Base-by-base conservation (phyloP, 1,140 invertebrate species). In the Tetramorium simillimum region DNA sequence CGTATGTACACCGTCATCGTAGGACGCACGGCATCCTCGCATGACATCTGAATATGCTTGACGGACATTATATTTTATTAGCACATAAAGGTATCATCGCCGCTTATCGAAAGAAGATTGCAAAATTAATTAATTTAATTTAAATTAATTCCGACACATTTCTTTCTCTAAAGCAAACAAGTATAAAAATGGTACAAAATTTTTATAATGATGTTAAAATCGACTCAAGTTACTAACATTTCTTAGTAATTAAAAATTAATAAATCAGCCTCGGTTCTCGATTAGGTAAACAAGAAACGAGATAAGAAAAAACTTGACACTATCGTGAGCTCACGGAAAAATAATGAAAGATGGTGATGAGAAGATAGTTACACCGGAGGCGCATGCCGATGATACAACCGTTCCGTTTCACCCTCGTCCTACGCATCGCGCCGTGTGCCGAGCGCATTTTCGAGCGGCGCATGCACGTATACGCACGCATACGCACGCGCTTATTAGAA, bases 381-480 rank as follows among this genome's bases (percentile, higher is more conserved):
- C 88, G 89, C 84, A 87, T 90, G 80, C 88, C 89, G 81, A 92
- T 92, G 92, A 91, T 93, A 93, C 92, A 92, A 92, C 88, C 86
- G 86, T 80, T 69, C 33, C 69, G 51, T 84, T 85, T 65, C 84
- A 85, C 33, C 75, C 75, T 85, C 70, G 58, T 85, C 72, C 72
- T 85, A 77, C 82, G 56, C 43, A 40, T 33, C 51, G 37, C 24
- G 51, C 28, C 60, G 49, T 33, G 82, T 67, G 37, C 33, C 46
- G 75, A 58, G 80, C 80, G 88, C 86, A 89, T 90, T 88, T 84
- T 78, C 85, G 88, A 51, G 65, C 73, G 81, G 70, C 37, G 53
- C 12, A 24, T 70, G 78, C 81, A 90, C 86, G 86, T 81, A 73
- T 21, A 87, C 69, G 75, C 72, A 49, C 87, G 73, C 82, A 90